These are phyloP conservation scores for Hemibagrus wyckioides DNA, from an alignment of 2,113 vertebrate species.

Conservation along the genomic window DNA sequence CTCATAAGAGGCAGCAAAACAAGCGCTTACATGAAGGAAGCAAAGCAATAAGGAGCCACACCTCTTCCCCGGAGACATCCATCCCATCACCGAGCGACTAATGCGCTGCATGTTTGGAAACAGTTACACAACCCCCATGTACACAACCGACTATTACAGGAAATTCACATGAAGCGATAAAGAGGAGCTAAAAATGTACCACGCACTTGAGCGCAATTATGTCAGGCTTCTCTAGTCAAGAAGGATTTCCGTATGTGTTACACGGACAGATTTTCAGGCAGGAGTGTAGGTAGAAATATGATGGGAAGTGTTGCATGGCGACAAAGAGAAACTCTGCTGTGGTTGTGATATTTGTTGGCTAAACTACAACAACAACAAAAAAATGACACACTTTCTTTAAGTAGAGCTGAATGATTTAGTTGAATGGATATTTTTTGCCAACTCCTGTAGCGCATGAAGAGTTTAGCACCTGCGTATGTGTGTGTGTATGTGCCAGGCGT, in stretches of 20 bases:
- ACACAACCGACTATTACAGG: background rate
- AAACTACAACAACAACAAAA: background rate
- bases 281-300: background rate
- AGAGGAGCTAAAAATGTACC: background rate
- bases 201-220: background rate
- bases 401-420: slow-evolving; percentile 1
- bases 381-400: slow-evolving; percentile 7
- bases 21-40: background rate
- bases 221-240: background rate
- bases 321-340: background rate
- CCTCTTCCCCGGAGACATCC: slow-evolving; percentile 1
- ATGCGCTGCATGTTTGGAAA: background rate
- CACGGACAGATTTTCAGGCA: background rate
- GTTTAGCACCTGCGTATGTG: slow-evolving; percentile 8
- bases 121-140: background rate
- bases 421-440: slow-evolving; percentile 21
- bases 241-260: background rate
- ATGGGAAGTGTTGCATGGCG: background rate
- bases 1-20: background rate
- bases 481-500: background rate
- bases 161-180: background rate
- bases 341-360: background rate
- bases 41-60: slow-evolving; percentile 8
- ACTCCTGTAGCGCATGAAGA: slow-evolving; percentile 16
- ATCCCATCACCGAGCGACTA: background rate